A percentile compares a stretch with the other conserved stretches of the same genome.
Conservation (phyloP, 2,888 invertebrate genomes). For the Drosophila algonquin region DNA sequence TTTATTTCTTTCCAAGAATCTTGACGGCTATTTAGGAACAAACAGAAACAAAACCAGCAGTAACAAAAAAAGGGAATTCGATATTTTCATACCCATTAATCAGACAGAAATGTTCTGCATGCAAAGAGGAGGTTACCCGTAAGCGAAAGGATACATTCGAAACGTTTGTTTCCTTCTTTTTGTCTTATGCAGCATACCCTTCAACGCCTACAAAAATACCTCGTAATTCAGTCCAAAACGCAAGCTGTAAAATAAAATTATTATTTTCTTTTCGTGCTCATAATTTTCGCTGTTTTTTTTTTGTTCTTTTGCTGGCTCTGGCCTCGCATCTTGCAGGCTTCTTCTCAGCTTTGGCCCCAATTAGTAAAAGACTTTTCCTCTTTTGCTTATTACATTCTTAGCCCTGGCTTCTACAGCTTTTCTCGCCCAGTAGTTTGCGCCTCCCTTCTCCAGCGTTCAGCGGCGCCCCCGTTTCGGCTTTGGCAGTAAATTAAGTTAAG, state of each 20-base stretch:
- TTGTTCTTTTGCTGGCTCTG: conserved; percentile 4
- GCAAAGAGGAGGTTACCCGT: conserved; percentile 3
- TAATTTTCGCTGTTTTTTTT: conserved; percentile 54
- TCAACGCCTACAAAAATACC: neutral
- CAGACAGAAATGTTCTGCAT: neutral
- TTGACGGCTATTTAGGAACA: conserved; percentile 76
- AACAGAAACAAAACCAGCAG: conserved; percentile 28
- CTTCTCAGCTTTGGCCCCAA: conserved; percentile 59
- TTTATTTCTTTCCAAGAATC: conserved; percentile 74
- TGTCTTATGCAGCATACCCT: neutral
- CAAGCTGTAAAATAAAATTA: conserved; percentile 68
- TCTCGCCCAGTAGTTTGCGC: conserved; percentile 36
- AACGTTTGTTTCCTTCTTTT: neutral
- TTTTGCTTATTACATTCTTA: conserved; percentile 62
- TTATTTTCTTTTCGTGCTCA: conserved; percentile 78
- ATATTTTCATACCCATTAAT: neutral
- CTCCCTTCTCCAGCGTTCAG: neutral
- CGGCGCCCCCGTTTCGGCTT: neutral
- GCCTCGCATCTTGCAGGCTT: conserved; percentile 10
- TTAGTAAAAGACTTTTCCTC: conserved; percentile 68
- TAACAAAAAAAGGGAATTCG: neutral
- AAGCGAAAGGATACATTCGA: neutral
- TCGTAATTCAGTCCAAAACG: neutral
- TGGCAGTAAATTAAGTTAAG: conserved; percentile 37
- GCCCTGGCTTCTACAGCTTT: conserved; percentile 41